Base-by-base conservation (phyloP, 2,888 invertebrate species). In the Cyclophora albipunctata region DNA sequence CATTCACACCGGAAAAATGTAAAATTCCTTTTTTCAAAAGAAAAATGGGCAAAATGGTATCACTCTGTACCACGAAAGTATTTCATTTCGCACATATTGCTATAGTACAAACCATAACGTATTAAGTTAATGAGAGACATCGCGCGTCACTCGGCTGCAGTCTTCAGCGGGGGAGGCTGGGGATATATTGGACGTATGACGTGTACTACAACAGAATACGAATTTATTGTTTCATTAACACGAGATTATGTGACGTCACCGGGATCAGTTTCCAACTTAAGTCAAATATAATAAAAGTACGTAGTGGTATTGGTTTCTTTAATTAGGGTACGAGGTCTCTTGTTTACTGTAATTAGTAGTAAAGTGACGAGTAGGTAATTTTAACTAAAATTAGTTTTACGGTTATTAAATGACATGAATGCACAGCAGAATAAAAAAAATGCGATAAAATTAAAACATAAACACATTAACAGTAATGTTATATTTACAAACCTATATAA, bases 51-150 rank as follows among this genome's bases (percentile, higher is more conserved):
- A 20, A 20, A 20, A 20, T 20, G 1, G 20, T 20, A 57, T 42
- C 73, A 70, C 1, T 63, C 73, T 73, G 65, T 80, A 75, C 54
- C 46, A 5, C 40, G 41, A 56, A 70, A 73, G 68, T 77, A 78
- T 81, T 80, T 82, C 75, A 81, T 81, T 69, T 74, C 67, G 67
- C 66, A 69, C 71, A 80, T 81, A 83, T 81, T 80, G 75, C 77
- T 67, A 55, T 65, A 76, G 79, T 76, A 78, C 75, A 77, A 73
- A 78, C 75, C 77, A 74, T 78, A 76, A 73, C 78, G 70, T 83
- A 86, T 85, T 84, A 84, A 84, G 81, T 79, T 84, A 84, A 85
- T 84, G 84, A 85, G 84, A 73, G 77, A 78, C 81, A 81, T 75
- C 74, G 70, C 71, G 75, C 71, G 81, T 78, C 78, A 75, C 71